These are phyloP conservation scores for Champsocephalus esox DNA, from an alignment of 2,797 vertebrate species.

Conservation along the genomic window DNA sequence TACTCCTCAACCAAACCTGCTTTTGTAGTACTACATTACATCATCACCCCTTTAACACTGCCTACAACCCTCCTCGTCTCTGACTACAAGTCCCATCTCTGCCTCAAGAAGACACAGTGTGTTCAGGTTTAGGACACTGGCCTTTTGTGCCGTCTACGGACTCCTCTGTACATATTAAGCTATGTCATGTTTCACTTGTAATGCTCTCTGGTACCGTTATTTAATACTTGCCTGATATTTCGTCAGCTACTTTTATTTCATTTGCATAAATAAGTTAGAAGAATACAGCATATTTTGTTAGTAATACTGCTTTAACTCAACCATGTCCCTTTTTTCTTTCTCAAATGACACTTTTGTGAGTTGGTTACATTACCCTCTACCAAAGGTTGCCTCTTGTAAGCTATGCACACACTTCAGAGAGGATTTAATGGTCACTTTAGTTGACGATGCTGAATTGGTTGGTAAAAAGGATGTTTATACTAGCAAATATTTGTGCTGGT, in stretches of 20 bases:
- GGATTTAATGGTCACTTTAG: constrained; percentile 56
- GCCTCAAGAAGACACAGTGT: constrained; percentile 63
- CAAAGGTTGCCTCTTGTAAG: constrained; percentile 81
- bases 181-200: constrained; percentile 66
- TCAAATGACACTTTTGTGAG: constrained; percentile 49
- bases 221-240: constrained; percentile 62
- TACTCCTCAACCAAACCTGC: constrained; percentile 76
- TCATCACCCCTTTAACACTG: constrained; percentile 76
- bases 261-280: constrained; percentile 58
- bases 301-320: constrained; percentile 58
- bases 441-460: constrained; percentile 65
- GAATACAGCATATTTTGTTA: constrained; percentile 46
- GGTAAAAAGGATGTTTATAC: constrained; percentile 59
- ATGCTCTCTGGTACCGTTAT: constrained; percentile 68
- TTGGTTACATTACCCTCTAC: constrained; percentile 62
- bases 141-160: constrained; percentile 58
- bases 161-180: constrained; percentile 76
- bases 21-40: constrained; percentile 74
- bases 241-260: constrained; percentile 58
- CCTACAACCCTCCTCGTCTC: constrained; percentile 57
- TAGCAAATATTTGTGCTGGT: constrained; percentile 70
- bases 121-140: constrained; percentile 71
- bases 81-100: constrained; percentile 63
- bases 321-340: constrained; percentile 52
- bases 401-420: constrained; percentile 77